Base-by-base conservation (phyloP, 1,140 invertebrate species). In the Drosophila leontia region DNA sequence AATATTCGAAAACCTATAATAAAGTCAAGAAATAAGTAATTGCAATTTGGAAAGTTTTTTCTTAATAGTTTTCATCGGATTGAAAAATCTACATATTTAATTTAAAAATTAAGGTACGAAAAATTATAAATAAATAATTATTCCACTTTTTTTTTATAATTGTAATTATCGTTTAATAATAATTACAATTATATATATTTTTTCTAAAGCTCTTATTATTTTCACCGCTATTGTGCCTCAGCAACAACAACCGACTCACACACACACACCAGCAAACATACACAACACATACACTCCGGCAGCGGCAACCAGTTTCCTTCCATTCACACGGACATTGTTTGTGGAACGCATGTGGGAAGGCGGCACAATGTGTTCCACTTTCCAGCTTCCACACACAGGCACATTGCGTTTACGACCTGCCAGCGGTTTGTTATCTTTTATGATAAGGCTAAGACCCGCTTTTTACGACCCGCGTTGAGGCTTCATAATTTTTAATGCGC, bases 281-380 rank as follows among this genome's bases (percentile, higher is more conserved):
- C 34, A 71, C 68, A 57, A 23, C 65, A 67, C 26, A 45, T 15
- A 67, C 55, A 44, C 29, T 50, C 56, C 62, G 19, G 45, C 45
- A 57, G 64, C 67, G 62, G 50, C 84, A 87, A 88, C 84, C 84
- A 90, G 84, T 87, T 90, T 90, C 64, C 84, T 90, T 88, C 84
- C 84, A 88, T 90, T 88, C 84, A 88, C 85, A 88, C 67, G 84
- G 85, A 88, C 75, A 84, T 78, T 88, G 84, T 88, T 88, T 88
- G 84, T 90, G 84, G 84, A 88, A 80, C 72, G 57, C 69, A 87
- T 84, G 77, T 88, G 53, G 55, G 53, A 15, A 35, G 32, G 45
- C 37, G 32, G 15, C 39, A 41, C 35, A 17, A 39, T 50, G 41
- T 23, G 11, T 34, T 69, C 74, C 50, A 50, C 44, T 51, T 78